Percentiles rank a stretch among this genome's conserved stretches.
phyloP scores from a whole-genome alignment of 2,888 invertebrate genomes.

The Mythimna ferrago region DNA sequence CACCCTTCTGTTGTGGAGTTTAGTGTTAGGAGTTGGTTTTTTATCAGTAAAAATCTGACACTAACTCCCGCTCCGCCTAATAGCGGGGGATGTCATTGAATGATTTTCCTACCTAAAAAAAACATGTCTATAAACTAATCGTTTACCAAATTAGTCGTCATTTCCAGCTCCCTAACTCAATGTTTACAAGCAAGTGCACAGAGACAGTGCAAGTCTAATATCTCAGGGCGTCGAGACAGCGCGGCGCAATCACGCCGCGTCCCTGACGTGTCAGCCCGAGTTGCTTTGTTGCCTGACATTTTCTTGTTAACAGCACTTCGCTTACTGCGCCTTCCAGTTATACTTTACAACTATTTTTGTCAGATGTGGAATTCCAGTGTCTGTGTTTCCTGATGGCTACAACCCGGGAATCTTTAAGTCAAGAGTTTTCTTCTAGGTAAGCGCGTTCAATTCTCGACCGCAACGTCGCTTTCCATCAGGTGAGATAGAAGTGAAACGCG shows the following conservation, averaged over 20 bases:
- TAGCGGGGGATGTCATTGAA: too few species aligned
- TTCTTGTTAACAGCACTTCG: slow-evolving; percentile 84
- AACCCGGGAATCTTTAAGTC: too few species aligned
- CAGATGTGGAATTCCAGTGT: slow-evolving; percentile 9
- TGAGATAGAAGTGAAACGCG: too few species aligned
- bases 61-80: too few species aligned
- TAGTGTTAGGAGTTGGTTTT: too few species aligned
- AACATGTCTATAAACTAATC: background rate
- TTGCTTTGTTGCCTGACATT: slow-evolving; percentile 85
- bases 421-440: too few species aligned
- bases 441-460: too few species aligned
- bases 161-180: slow-evolving; percentile 68
- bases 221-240: slow-evolving; percentile 85
- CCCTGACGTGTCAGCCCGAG: slow-evolving; percentile 78
- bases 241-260: slow-evolving; percentile 83
- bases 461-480: too few species aligned
- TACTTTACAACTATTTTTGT: slow-evolving; percentile 56
- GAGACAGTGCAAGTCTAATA: slow-evolving; percentile 85
- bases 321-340: slow-evolving; percentile 68
- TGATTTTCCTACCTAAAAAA: too few species aligned
- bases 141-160: slow-evolving; percentile 9
- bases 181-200: slow-evolving; percentile 71
- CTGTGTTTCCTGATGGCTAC: too few species aligned
- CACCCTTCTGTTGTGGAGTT: too few species aligned
- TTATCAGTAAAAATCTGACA: too few species aligned